Conservation (phyloP, 1,140 invertebrate genomes). For the Caenorhabditis inopinata region DNA sequence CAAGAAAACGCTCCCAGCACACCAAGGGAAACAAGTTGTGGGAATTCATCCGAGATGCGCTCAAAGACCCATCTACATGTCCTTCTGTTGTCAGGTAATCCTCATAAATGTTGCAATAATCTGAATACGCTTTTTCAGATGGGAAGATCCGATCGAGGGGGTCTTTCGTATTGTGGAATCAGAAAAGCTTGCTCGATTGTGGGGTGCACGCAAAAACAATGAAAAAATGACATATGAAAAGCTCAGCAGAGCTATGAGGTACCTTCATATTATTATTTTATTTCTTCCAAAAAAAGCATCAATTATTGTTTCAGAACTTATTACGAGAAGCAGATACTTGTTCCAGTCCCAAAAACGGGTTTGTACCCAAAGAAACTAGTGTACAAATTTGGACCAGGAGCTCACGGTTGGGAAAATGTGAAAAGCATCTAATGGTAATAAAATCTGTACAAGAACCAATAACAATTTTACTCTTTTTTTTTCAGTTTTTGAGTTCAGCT, state of each 20-base stretch:
- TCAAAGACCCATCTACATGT: constrained; percentile 77
- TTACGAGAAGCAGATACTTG: constrained; percentile 69
- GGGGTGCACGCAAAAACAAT: constrained; percentile 83
- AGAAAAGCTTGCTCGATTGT: constrained; percentile 83
- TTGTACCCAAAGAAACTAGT: constrained; percentile 70
- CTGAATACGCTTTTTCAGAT: constrained; percentile 71
- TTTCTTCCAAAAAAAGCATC: not conserved
- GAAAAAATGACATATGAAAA: constrained; percentile 90
- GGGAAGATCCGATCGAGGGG: constrained; percentile 82
- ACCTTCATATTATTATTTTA: constrained; percentile 49
- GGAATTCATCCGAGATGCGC: constrained; percentile 80
- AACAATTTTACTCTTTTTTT: no score
- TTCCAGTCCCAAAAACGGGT: constrained; percentile 69
- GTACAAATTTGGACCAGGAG: constrained; percentile 69
- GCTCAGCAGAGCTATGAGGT: constrained; percentile 87
- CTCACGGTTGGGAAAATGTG: constrained; percentile 58
- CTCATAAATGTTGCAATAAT: not conserved
- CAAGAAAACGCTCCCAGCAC: constrained; percentile 66
- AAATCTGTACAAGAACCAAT: no score
- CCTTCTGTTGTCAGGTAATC: constrained; percentile 69
- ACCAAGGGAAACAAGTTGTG: constrained; percentile 73
- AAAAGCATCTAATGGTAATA: not conserved
- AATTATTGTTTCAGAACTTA: constrained; percentile 68
- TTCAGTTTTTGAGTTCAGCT: no score
- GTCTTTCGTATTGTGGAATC: constrained; percentile 85